These are phyloP conservation scores for Microvelia longipes DNA, from an alignment of 1,140 invertebrate genomes.

Conservation along the genomic window DNA sequence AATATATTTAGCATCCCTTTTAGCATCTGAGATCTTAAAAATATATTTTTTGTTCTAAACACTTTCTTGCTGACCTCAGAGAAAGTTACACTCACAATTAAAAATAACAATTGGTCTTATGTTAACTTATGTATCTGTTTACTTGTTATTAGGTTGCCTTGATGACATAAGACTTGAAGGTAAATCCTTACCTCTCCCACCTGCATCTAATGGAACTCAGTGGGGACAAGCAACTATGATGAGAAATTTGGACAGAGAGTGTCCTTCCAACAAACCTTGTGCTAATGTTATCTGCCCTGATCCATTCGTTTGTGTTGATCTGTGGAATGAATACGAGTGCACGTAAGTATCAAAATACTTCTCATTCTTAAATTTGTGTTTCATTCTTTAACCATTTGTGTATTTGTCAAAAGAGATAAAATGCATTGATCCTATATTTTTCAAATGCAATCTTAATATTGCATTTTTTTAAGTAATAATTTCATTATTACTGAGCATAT, in stretches of 20 bases:
- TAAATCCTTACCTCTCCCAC: constrained; percentile 76
- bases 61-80: too few species aligned
- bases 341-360: constrained; percentile 76
- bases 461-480: too few species aligned
- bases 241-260: constrained; percentile 74
- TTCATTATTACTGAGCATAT: too few species aligned
- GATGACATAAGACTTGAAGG: constrained; percentile 78
- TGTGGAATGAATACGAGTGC: constrained; percentile 95
- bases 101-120: too few species aligned
- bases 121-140: too few species aligned
- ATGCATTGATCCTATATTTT: too few species aligned
- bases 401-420: too few species aligned
- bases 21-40: too few species aligned
- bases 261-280: constrained; percentile 86
- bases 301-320: constrained; percentile 88
- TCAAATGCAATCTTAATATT: too few species aligned
- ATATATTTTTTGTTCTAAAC: not conserved
- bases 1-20: too few species aligned
- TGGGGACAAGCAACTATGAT: constrained; percentile 88
- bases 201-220: constrained; percentile 84
- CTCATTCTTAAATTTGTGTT: constrained; percentile 12
- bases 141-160: constrained; percentile 58
- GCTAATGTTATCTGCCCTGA: constrained; percentile 77
- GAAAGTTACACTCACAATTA: too few species aligned
- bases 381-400: too few species aligned